These are phyloP conservation scores for Flexamia atlantica DNA, from an alignment of 2,888 invertebrate genomes.

Conservation along the genomic window DNA sequence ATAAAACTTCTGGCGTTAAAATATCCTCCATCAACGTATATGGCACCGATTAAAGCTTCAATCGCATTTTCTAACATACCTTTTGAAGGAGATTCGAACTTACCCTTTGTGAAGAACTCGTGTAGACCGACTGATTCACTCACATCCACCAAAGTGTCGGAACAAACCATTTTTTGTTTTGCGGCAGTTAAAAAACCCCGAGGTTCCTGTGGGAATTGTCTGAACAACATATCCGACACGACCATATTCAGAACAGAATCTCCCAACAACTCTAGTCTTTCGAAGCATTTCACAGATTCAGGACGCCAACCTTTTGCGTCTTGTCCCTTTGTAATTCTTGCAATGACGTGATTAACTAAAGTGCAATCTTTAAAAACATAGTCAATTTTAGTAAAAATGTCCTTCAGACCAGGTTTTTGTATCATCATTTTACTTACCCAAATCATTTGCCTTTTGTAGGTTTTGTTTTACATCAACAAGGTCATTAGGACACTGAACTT, in stretches of 20 bases:
- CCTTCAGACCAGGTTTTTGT: no score
- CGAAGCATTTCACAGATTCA: background rate
- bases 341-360: background rate
- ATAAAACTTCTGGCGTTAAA: background rate
- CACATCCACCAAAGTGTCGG: background rate
- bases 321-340: background rate
- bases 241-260: slow-evolving; percentile 11
- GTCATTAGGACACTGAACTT: no score
- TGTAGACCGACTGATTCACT: background rate
- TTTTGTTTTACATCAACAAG: no score
- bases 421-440: no score
- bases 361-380: background rate
- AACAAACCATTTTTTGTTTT: background rate
- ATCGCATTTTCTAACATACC: background rate
- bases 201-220: background rate
- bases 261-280: background rate
- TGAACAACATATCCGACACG: background rate
- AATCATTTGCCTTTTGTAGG: no score
- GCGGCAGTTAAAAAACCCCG: background rate
- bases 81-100: background rate
- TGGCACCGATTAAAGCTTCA: slow-evolving; percentile 2
- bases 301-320: background rate
- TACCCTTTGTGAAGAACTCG: background rate
- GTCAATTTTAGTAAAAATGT: background rate
- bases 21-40: slow-evolving; percentile 1